A percentile compares a stretch with the other conserved stretches of the same genome.
These are phyloP conservation scores for Gila robusta DNA, from an alignment of 2,797 vertebrate genomes.

Conservation along the genomic window DNA sequence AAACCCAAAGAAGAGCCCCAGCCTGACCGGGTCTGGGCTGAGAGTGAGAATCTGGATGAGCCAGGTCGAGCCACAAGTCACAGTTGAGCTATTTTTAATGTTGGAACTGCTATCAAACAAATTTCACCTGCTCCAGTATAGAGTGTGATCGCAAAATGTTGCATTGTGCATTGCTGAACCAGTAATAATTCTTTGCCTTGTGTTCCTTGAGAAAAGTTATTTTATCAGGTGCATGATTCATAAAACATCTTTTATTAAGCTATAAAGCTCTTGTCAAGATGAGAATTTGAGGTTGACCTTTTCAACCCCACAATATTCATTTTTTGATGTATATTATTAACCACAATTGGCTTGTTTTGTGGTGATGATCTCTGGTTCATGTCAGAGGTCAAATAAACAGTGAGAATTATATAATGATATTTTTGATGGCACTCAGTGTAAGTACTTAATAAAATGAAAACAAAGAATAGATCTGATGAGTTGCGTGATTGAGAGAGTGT, in stretches of 20 bases:
- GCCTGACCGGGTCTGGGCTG: slow-evolving; percentile 49
- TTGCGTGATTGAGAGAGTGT: background rate
- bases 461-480: background rate
- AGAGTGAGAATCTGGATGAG: slow-evolving; percentile 46
- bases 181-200: background rate
- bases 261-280: background rate
- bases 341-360: background rate
- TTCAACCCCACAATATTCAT: background rate
- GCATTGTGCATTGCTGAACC: slow-evolving; percentile 7
- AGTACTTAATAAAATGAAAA: background rate
- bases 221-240: background rate
- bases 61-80: slow-evolving; percentile 25
- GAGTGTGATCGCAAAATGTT: background rate
- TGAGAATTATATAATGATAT: background rate
- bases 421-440: background rate
- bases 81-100: slow-evolving; percentile 56
- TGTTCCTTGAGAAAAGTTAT: background rate
- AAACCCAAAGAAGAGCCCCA: slow-evolving; percentile 69
- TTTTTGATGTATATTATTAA: background rate
- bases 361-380: background rate
- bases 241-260: background rate
- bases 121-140: background rate
- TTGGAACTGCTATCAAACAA: background rate
- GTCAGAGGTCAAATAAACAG: background rate
- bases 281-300: background rate